phyloP scores from a whole-genome alignment of 1,140 invertebrate genomes.

The Nylanderia fulva region DNA sequence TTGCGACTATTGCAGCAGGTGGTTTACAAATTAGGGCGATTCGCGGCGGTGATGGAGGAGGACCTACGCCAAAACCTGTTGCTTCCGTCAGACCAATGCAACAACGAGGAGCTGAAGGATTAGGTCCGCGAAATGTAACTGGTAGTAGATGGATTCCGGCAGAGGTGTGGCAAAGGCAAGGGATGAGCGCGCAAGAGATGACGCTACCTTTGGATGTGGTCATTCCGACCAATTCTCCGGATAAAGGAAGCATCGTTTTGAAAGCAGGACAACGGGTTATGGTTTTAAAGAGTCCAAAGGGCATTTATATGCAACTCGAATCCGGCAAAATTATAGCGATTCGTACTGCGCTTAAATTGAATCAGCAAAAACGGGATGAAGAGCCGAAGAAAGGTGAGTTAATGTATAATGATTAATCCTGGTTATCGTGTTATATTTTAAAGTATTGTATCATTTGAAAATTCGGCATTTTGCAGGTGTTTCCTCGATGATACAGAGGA shows the following conservation, averaged over 20 bases:
- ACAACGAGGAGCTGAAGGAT: constrained; percentile 83
- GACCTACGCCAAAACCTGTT: constrained; percentile 84
- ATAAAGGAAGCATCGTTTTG: constrained; percentile 93
- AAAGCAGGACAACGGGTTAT: constrained; percentile 97
- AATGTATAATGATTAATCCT: constrained; percentile 16
- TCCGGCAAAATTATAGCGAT: constrained; percentile 99
- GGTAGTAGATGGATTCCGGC: constrained; percentile 92
- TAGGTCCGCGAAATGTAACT: constrained; percentile 85
- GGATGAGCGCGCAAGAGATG: constrained; percentile 97
- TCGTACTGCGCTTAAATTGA: constrained; percentile 91
- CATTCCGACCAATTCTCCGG: constrained; percentile 96
- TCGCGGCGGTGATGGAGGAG: constrained; percentile 79
- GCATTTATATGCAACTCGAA: constrained; percentile 97
- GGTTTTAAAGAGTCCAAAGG: constrained; percentile 97
- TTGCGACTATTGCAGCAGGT: constrained; percentile 74
- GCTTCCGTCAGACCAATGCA: constrained; percentile 87
- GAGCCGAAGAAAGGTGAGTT: constrained; percentile 86
- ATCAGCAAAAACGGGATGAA: constrained; percentile 88
- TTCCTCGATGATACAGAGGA: constrained; percentile 83
- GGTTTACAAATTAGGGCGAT: constrained; percentile 84
- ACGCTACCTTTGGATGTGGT: constrained; percentile 96
- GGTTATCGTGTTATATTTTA: not conserved
- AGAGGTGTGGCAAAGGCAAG: constrained; percentile 95
- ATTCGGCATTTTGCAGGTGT: constrained; percentile 78
- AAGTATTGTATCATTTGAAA: not conserved